Conservation (phyloP, 2,888 invertebrate species). For the Carcina quercana region DNA sequence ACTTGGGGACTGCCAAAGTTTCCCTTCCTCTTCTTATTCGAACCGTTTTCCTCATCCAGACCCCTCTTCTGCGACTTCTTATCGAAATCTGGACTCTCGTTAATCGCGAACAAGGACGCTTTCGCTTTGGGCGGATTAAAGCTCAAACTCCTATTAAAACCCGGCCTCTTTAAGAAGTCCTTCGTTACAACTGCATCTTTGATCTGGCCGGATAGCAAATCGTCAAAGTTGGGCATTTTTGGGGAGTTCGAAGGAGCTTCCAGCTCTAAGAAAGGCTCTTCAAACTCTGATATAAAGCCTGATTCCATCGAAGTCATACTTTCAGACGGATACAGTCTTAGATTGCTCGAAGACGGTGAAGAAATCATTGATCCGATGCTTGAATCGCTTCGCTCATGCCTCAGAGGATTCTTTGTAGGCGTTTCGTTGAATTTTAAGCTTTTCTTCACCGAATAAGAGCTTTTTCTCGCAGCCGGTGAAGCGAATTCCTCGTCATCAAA, state of each 20-base stretch:
- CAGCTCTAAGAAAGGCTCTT: constrained; percentile 55
- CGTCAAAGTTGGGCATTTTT: constrained; percentile 51
- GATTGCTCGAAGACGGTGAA: constrained; percentile 31
- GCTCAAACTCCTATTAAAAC: constrained; percentile 45
- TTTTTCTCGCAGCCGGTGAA: constrained; percentile 42
- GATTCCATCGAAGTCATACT: constrained; percentile 61
- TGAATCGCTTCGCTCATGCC: constrained; percentile 46
- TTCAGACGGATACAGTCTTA: constrained; percentile 43
- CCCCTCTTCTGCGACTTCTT: constrained; percentile 73
- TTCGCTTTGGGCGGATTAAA: constrained; percentile 42
- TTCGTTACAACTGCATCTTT: constrained; percentile 36
- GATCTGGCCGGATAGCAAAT: constrained; percentile 50
- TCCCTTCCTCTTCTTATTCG: constrained; percentile 47
- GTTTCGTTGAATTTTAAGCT: constrained; percentile 51
- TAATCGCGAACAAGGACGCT: constrained; percentile 39
- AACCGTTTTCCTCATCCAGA: constrained; percentile 50
- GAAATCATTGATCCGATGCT: constrained; percentile 49
- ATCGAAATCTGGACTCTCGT: constrained; percentile 37
- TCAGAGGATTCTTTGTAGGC: constrained; percentile 27
- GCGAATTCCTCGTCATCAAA: constrained; percentile 65
- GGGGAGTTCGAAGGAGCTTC: constrained; percentile 56
- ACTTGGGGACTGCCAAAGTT: constrained; percentile 24
- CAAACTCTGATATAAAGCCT: constrained; percentile 62
- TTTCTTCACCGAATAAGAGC: constrained; percentile 45
- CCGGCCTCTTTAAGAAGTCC: constrained; percentile 29